Evolutionary conservation across 2,797 vertebrate species (phyloP).

Genomic region (Adrianichthys oophorus): DNA sequence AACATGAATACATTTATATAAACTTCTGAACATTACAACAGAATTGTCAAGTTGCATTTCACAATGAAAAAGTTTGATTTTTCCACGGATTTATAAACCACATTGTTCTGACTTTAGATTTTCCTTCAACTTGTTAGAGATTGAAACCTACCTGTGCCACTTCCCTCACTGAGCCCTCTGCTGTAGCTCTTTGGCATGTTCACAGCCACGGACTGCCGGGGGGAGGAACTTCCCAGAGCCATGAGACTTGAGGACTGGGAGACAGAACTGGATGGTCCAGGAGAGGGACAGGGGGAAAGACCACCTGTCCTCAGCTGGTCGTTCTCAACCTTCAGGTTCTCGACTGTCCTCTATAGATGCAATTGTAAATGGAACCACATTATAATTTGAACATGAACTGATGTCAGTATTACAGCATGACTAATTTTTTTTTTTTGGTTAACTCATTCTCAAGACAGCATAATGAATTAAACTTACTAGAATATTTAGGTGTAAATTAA

Average conservation of each 20-base stretch:
- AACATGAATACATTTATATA: neutral
- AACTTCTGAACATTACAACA: neutral
- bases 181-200: conserved; percentile 86
- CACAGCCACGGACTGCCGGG: conserved; percentile 88
- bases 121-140: neutral
- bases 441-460: neutral
- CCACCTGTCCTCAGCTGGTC: conserved; percentile 90
- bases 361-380: neutral
- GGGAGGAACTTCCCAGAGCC: conserved; percentile 82
- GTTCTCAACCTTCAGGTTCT: conserved; percentile 93
- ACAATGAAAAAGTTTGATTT: too few species aligned
- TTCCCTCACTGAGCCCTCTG: conserved; percentile 76
- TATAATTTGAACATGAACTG: neutral
- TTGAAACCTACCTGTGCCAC: conserved; percentile 79
- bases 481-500: neutral
- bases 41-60: neutral
- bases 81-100: neutral
- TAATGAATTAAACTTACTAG: neutral
- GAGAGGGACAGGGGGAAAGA: conserved; percentile 73
- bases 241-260: conserved; percentile 83
- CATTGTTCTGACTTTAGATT: neutral
- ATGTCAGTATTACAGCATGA: neutral
- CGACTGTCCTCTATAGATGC: conserved; percentile 85
- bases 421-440: neutral
- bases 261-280: conserved; percentile 75